Evolutionary conservation across 23 tunicate species (phyloP).

Genomic region (Botrylloides violaceus): DNA sequence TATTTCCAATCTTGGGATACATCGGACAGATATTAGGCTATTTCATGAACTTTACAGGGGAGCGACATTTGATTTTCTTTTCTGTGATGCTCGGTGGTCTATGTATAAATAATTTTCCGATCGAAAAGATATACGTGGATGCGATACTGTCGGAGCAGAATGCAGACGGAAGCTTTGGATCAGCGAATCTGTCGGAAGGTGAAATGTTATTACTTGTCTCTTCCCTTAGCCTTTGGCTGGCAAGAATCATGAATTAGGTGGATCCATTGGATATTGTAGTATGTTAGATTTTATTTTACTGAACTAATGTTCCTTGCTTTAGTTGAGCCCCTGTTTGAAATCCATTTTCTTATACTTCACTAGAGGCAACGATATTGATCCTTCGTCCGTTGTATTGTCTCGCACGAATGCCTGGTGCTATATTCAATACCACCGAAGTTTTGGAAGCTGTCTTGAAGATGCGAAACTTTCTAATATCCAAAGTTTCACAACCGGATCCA

Average conservation of each 20-base stretch:
- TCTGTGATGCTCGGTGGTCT: neutral
- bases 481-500: too few relatives aligned
- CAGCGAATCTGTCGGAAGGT: neutral
- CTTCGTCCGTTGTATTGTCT: slow-evolving; percentile 5
- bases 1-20: too few relatives aligned
- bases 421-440: neutral
- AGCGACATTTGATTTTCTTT: neutral
- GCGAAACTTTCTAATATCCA: neutral
- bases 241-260: too few relatives aligned
- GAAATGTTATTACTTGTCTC: too few relatives aligned
- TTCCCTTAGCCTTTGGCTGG: too few relatives aligned
- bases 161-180: slow-evolving; percentile 6
- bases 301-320: too few relatives aligned
- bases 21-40: too few relatives aligned
- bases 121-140: neutral
- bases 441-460: neutral
- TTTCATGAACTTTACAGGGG: neutral
- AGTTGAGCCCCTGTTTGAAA: too few relatives aligned
- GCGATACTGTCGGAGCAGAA: neutral
- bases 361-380: neutral
- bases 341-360: too few relatives aligned
- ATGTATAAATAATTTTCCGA: neutral
- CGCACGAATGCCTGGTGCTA: neutral
- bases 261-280: too few relatives aligned
- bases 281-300: too few relatives aligned